Conservation (phyloP, 2,888 invertebrate genomes). For the Halictus quadricinctus region DNA sequence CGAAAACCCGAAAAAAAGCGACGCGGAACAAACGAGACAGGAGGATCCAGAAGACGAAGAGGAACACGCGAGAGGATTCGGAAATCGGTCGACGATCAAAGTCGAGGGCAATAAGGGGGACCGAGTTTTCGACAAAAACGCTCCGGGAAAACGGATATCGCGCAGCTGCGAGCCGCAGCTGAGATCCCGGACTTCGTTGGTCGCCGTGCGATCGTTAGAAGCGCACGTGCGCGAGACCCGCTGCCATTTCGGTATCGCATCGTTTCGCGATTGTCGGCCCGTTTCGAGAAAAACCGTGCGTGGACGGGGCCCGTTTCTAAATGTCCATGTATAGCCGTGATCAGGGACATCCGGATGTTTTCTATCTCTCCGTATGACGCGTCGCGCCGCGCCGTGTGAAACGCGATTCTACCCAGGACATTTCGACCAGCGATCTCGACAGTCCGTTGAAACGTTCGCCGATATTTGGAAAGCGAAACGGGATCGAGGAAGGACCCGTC, state of each 20-base stretch:
- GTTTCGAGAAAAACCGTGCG: slow-evolving; percentile 41
- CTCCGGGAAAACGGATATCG: not conserved
- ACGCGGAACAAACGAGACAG: not conserved
- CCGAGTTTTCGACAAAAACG: not conserved
- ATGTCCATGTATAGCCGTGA: slow-evolving; percentile 48
- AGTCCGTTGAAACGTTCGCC: not conserved
- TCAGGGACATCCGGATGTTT: slow-evolving; percentile 43
- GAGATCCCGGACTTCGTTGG: not conserved
- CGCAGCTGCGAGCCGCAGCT: not conserved
- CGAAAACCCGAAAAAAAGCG: not conserved
- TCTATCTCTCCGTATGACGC: slow-evolving; percentile 22
- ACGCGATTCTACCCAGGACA: not conserved
- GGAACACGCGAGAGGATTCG: not conserved
- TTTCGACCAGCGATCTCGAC: not conserved
- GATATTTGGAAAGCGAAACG: not conserved
- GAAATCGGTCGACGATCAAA: not conserved
- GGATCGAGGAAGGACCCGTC: not conserved
- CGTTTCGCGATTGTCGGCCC: slow-evolving; percentile 23
- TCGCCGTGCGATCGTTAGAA: not conserved
- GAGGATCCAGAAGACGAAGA: not conserved
- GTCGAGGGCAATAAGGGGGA: not conserved
- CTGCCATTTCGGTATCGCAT: slow-evolving; percentile 45
- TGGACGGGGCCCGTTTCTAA: slow-evolving; percentile 27
- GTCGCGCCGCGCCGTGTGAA: not conserved
- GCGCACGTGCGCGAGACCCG: slow-evolving; percentile 30